Evolutionary conservation across 2,113 vertebrate species (phyloP), one percentile per base, ranked within the genome.

Genomic region (Platanista minor): DNA sequence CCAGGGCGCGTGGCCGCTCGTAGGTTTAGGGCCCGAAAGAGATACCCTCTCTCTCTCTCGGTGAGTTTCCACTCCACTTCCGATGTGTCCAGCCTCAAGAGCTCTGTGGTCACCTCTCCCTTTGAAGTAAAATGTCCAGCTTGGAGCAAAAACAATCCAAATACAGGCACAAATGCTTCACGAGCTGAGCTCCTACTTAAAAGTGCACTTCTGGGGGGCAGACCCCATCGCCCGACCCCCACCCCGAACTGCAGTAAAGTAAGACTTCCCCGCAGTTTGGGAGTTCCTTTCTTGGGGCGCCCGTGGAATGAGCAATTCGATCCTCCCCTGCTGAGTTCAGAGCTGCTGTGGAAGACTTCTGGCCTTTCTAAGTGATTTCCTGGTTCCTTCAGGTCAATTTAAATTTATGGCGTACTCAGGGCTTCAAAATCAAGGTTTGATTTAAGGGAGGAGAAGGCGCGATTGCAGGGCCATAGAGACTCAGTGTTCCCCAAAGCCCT

Each of bases 291-390:
- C 84, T 69, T 85, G 33, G 72, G 0, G 39, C 57, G 90, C 90
- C 71, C 93, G 74, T 66, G 72, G 92, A 89, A 84, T 91, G 90
- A 97, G 94, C 87, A 54, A 14, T 96, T 96, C 78, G 81, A 87
- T 71, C 80, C 94, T 96, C 12, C 95, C 89, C 97, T 97, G 94
- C 36, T 20, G 81, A 59, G 67, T 33, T 94, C 82, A 2, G 95
- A 91, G 96, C 71, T 41, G 71, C 39, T 0, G 52, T 49, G 87
- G 66, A 85, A 95, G 94, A 66, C 18, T 81, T 88, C 81, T 11
- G 94, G 86, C 90, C 95, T 92, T 61, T 74, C 97, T 91, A 96
- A 97, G 95, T 96, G 91, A 77, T 95, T 96, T 94, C 91, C 97
- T 62, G 94, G 93, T 75, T 62, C 94, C 84, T 86, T 93, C 36